Base-by-base conservation (phyloP, 1,140 invertebrate species). In the Drosophila ohnishii region DNA sequence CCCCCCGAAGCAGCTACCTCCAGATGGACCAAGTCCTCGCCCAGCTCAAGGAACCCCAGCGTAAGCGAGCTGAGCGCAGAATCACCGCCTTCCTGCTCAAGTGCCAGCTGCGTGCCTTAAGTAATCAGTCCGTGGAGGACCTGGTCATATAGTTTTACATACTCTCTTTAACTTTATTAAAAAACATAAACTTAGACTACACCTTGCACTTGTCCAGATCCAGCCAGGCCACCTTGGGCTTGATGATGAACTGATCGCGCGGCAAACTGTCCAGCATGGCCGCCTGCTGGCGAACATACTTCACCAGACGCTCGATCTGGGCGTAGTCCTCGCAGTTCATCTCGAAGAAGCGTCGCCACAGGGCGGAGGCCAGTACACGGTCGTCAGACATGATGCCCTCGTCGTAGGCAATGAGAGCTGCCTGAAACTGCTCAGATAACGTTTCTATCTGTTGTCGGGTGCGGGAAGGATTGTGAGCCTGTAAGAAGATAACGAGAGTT, bases 341-440 rank as follows among this genome's bases (percentile, higher is more conserved):
- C 65, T 93, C 92, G 75, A 97, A 96, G 79, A 98, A 94, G 65
- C 95, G 93, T 78, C 96, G 93, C 97, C 97, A 98, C n/a, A 98
- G 66, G 11, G 96, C 96, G 34, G 94, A 94, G 22, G 97, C 97
- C 62, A 98, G 92, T 9, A 95, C 92, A 64, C 92, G 93, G 88
- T 97, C 96, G 87, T 95, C 94, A 45, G 93, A 93, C 77, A 94
- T 92, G 14, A 97, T 83, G 22, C 96, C 97, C 93, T 98, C 97
- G 91, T 98, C 97, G 85, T 97, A 97, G n/a, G 93, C 93, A 71
- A 97, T 94, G 25, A 98, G 84, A 44, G 96, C 94, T n/a, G 96
- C 96, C 92, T 96, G 95, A 90, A 97, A 96, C 86, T 97, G 95
- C 71, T 96, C 93, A 10, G 94, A 94, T 7, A 97, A 86, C 57